Percentiles rank a stretch among this genome's conserved stretches.
Evolutionary conservation across 1,140 invertebrate genomes (phyloP).

Genomic region (Calephelis virginiensis): DNA sequence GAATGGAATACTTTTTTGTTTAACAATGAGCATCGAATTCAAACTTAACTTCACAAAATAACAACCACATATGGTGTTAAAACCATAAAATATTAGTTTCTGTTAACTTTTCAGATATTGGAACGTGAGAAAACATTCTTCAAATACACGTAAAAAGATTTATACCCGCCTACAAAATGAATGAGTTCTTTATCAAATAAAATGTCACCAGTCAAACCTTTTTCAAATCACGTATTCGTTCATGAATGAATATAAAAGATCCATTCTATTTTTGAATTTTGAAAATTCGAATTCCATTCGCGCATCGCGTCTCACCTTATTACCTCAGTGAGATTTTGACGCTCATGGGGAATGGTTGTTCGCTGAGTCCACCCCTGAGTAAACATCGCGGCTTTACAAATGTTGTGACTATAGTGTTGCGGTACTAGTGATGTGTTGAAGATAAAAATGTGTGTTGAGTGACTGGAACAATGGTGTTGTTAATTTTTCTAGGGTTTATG

Average conservation of each 20-base stretch:
- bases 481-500: neutral
- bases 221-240: constrained; percentile 17
- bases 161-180: neutral
- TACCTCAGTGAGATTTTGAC: constrained; percentile 6
- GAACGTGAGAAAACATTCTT: neutral
- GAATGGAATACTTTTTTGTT: too few species aligned
- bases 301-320: constrained; percentile 11
- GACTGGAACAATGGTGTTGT: constrained; percentile 6
- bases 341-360: neutral
- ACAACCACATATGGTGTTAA: too few species aligned
- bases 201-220: constrained; percentile 14
- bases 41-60: too few species aligned
- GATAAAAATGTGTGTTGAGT: constrained; percentile 5
- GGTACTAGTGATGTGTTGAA: neutral
- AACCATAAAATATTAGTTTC: too few species aligned
- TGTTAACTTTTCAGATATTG: too few species aligned
- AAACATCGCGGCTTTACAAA: constrained; percentile 5
- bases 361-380: neutral
- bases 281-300: constrained; percentile 3
- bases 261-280: constrained; percentile 17
- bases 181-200: neutral
- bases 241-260: constrained; percentile 12
- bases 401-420: neutral
- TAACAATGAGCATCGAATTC: too few species aligned
- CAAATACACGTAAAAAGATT: neutral